Evolutionary conservation across 1,140 invertebrate genomes (phyloP).

Genomic region (Oryzaephilus surinamensis): DNA sequence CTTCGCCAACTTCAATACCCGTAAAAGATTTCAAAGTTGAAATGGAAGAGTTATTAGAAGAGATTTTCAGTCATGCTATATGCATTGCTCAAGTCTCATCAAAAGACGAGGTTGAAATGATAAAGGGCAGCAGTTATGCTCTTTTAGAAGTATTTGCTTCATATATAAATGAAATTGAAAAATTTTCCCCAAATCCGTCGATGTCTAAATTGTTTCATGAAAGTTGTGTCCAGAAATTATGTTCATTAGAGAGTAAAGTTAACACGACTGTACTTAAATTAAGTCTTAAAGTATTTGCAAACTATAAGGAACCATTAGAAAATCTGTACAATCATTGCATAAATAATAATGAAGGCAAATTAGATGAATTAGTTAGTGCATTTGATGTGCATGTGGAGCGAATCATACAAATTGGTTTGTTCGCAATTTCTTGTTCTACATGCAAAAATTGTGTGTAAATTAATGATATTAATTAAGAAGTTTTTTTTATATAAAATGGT

Average conservation of each 20-base stretch:
- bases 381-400: constrained; percentile 56
- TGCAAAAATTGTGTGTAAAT: constrained; percentile 34
- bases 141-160: constrained; percentile 19
- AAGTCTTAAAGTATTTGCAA: constrained; percentile 23
- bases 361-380: constrained; percentile 39
- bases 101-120: constrained; percentile 24
- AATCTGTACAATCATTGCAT: constrained; percentile 21
- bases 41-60: constrained; percentile 22
- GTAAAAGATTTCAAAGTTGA: too few relatives aligned
- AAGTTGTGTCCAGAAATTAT: constrained; percentile 22
- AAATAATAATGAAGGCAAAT: constrained; percentile 8
- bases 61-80: constrained; percentile 29
- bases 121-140: constrained; percentile 23
- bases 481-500: neutral
- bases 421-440: constrained; percentile 56
- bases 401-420: constrained; percentile 52
- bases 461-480: constrained; percentile 1
- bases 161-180: constrained; percentile 18
- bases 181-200: constrained; percentile 11
- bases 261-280: constrained; percentile 27
- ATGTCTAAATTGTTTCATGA: constrained; percentile 25
- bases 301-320: constrained; percentile 18
- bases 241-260: constrained; percentile 27
- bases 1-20: too few relatives aligned
- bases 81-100: constrained; percentile 29